Percentiles rank a stretch among this genome's conserved stretches.
Evolutionary conservation across 2,888 invertebrate genomes (phyloP).

Genomic region (Subacronicta megacephala): DNA sequence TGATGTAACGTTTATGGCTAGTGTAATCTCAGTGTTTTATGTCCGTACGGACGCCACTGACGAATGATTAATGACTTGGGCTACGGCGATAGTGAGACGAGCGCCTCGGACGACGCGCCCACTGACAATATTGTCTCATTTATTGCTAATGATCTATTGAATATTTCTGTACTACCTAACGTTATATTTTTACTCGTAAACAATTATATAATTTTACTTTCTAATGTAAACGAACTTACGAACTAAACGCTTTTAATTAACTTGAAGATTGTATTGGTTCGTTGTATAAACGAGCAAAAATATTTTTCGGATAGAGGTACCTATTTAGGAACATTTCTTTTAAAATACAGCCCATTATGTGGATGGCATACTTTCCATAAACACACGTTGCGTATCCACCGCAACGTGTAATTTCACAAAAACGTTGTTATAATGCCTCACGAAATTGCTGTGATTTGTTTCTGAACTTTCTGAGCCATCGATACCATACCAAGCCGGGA

Average conservation of each 20-base stretch:
- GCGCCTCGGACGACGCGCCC: constrained; percentile 63
- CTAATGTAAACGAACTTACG: constrained; percentile 65
- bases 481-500: constrained; percentile 67
- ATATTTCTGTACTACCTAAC: constrained; percentile 59
- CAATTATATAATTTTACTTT: constrained; percentile 68
- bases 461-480: constrained; percentile 74
- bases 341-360: constrained; percentile 60
- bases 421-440: constrained; percentile 81
- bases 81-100: constrained; percentile 71
- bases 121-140: constrained; percentile 84
- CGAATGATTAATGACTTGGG: constrained; percentile 80
- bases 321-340: constrained; percentile 55
- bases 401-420: constrained; percentile 82
- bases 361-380: constrained; percentile 75
- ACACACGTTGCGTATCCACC: constrained; percentile 74
- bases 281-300: constrained; percentile 35
- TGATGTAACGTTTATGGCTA: constrained; percentile 78
- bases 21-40: constrained; percentile 82
- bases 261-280: constrained; percentile 42
- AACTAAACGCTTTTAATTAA: constrained; percentile 59
- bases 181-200: constrained; percentile 43
- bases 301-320: constrained; percentile 12
- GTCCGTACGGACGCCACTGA: constrained; percentile 73
- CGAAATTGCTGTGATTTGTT: constrained; percentile 85
- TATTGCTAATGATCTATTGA: constrained; percentile 85